Conservation (phyloP, 2,888 invertebrate species). For the Cistogaster globosa region DNA sequence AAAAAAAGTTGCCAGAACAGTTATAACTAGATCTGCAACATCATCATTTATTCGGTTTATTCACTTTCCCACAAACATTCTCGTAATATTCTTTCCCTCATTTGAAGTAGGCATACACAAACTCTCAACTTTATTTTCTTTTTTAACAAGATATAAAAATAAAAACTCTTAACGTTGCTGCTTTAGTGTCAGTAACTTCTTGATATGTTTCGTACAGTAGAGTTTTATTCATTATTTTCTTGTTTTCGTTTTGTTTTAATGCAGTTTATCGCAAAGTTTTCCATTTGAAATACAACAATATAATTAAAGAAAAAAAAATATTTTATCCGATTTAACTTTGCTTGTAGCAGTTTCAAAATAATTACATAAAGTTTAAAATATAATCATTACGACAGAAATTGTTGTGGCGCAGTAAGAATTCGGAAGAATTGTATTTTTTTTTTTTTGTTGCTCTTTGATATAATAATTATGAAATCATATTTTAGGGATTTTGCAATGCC, state of each 20-base stretch:
- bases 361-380: slow-evolving; percentile 26
- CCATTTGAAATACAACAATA: slow-evolving; percentile 29
- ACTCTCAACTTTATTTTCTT: slow-evolving; percentile 1
- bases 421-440: neutral
- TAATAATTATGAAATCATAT: neutral
- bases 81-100: slow-evolving; percentile 26
- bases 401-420: slow-evolving; percentile 15
- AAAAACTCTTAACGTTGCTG: slow-evolving; percentile 14
- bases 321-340: slow-evolving; percentile 29
- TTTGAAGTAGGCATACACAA: slow-evolving; percentile 49
- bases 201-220: slow-evolving; percentile 45
- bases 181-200: slow-evolving; percentile 54
- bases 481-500: too few relatives aligned
- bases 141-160: slow-evolving; percentile 12
- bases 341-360: slow-evolving; percentile 52
- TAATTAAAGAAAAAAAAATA: slow-evolving; percentile 23
- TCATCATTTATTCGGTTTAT: slow-evolving; percentile 55
- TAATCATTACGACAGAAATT: slow-evolving; percentile 6
- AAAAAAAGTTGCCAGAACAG: slow-evolving; percentile 16
- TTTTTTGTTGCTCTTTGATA: neutral
- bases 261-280: slow-evolving; percentile 37
- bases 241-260: neutral
- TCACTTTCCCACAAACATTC: slow-evolving; percentile 14
- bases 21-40: slow-evolving; percentile 54
- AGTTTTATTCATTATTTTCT: slow-evolving; percentile 35